Evolutionary conservation across 2,888 invertebrate species (phyloP), one percentile per base, ranked within the genome.

Genomic region (Nomada flava): DNA sequence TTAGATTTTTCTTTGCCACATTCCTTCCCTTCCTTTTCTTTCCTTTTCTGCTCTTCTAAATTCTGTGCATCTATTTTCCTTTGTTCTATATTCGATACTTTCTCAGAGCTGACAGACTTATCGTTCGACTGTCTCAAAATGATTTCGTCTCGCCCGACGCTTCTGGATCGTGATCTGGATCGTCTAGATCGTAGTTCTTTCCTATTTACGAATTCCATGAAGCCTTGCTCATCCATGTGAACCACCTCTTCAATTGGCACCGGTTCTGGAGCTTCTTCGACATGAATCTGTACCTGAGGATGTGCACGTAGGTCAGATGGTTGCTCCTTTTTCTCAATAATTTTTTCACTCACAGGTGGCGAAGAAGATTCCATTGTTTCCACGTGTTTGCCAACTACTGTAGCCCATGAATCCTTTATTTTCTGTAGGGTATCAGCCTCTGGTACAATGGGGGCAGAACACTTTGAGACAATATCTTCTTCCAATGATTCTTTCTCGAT

Each of bases 81-180:
- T 52, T 23, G 68, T 50, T 79, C 82, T 55, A 60, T 76, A 10
- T 67, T 55, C 15, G 63, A 55, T 47, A 44, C 59, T 75, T 84
- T 70, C 20, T 60, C 71, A 10, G 36, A 11, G 2, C 18, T 26
- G 0, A 53, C 20, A 18, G 67, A 11, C 67, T 69, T 84, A 69
- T 80, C 86, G 42, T 18, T 15, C 9, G 23, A 52, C 4, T 65
- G 64, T 2, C 47, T 82, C 63, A 11, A 55, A 15, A 5, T 20
- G 9, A 44, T 15, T 3, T 82, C 79, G 2, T 83, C 85, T 20
- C 89, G 86, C 57, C 84, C 88, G 9, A 64, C 79, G 47, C 90
- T 92, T 73, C 92, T 86, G 5, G 93, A 93, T 55, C 93, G 91
- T 29, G 94, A 94, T 80, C 94, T 92, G 55, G 94, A 94, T 69